Conservation (phyloP, 2,888 invertebrate genomes). For the Phlogophora meticulosa region DNA sequence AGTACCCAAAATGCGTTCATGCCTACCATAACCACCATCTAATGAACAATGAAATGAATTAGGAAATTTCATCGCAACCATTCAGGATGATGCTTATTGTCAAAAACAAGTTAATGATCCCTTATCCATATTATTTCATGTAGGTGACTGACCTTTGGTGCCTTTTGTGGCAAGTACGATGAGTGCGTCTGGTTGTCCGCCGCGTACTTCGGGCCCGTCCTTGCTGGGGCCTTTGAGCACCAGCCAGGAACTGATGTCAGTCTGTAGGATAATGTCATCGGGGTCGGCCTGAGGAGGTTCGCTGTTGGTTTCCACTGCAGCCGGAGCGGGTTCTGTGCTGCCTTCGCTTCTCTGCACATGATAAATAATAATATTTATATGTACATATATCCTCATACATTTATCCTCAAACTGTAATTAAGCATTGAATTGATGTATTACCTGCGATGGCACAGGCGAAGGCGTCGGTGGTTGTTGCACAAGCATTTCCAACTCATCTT, state of each 20-base stretch:
- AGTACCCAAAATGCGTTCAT: slow-evolving; percentile 53
- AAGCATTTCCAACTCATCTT: slow-evolving; percentile 85
- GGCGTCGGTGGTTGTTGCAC: slow-evolving; percentile 80
- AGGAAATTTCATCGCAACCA: slow-evolving; percentile 16
- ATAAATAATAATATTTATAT: neutral
- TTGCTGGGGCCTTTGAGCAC: slow-evolving; percentile 95
- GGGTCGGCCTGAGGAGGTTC: slow-evolving; percentile 72
- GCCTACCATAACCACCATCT: slow-evolving; percentile 40
- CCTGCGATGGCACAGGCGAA: slow-evolving; percentile 88
- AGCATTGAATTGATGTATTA: slow-evolving; percentile 46
- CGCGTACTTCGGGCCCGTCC: slow-evolving; percentile 98
- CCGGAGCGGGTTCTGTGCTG: slow-evolving; percentile 76
- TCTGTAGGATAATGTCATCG: slow-evolving; percentile 94
- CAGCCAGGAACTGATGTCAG: slow-evolving; percentile 95
- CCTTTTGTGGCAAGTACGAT: slow-evolving; percentile 99
- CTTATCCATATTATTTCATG: slow-evolving; percentile 25
- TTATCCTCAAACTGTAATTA: neutral
- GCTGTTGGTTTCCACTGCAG: slow-evolving; percentile 60
- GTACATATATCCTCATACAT: too few relatives aligned
- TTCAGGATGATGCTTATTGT: slow-evolving; percentile 14
- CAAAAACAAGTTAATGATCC: slow-evolving; percentile 45
- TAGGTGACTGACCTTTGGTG: slow-evolving; percentile 93
- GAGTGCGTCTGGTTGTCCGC: slow-evolving; percentile 98
- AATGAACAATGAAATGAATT: slow-evolving; percentile 38
- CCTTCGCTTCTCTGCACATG: slow-evolving; percentile 80